Base-by-base conservation (phyloP, 2,888 invertebrate species). In the Trimorus sp. region DNA sequence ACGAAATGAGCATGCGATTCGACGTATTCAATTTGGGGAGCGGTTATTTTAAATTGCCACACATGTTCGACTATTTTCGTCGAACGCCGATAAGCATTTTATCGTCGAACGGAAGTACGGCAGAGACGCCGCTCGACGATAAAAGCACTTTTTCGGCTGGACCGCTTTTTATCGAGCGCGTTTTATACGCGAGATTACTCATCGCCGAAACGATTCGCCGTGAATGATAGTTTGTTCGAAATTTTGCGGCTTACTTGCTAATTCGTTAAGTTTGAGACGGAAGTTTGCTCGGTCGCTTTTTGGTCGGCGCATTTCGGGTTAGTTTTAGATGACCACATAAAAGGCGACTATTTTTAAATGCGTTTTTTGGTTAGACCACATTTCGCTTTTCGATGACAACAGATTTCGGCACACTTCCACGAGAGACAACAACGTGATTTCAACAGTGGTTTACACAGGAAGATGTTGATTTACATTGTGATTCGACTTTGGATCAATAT, bases 31-130 rank as follows among this genome's bases (percentile, higher is more conserved):
- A 51, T 74, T 74, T 66, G 38, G 14, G 42, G 12, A n/a, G 45
- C 49, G 70, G 58, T 77, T 77, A 70, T 70, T 70, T 70, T 65
- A 70, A 77, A 77, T 70, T 70, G 62, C 56, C 63, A 58, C 71
- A 71, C 60, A 66, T 78, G 78, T 78, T 77, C 70, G n/a, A 59
- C 59, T 71, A 78, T 65, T 71, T 78, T 71, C 45, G 71, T 78
- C 54, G 53, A n/a, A 48, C 71, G 40, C 53, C 71, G 78, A 78
- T 78, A 71, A 78, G 66, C 78, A 51, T 66, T 71, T 78, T 71
- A 78, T 71, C 78, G 70, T 70, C 40, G 53, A 66, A 66, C 78
- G 78, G 66, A 78, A 71, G 78, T 59, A 26, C 36, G 56, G 63
- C 53, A 36, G 60, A 45, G 11, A 45, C n/a, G n/a, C 16, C 38